phyloP scores from a whole-genome alignment of 2,888 invertebrate species.

The Auanema sp. region DNA sequence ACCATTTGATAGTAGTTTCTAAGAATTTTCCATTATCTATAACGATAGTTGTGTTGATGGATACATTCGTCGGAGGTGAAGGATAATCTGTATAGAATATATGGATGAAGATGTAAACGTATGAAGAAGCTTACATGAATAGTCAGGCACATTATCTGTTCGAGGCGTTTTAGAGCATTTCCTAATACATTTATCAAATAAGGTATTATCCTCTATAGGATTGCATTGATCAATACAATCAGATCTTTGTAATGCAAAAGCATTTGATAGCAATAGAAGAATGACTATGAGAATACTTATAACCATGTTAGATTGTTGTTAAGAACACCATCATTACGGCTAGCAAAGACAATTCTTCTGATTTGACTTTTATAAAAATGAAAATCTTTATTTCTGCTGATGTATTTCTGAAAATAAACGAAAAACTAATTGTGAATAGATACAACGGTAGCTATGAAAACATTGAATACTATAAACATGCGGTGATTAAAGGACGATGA shows the following conservation, averaged over 20 bases:
- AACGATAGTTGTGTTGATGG: slow-evolving; percentile 34
- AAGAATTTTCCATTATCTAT: slow-evolving; percentile 46
- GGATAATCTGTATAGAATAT: slow-evolving; percentile 43
- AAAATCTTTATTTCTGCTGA: no score
- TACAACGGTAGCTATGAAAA: no score
- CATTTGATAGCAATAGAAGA: not conserved
- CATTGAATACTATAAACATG: no score
- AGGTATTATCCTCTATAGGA: slow-evolving; percentile 26
- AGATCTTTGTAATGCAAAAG: slow-evolving; percentile 25
- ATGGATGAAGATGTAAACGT: not conserved
- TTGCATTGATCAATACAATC: slow-evolving; percentile 29
- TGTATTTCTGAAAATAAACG: not conserved
- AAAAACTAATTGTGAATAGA: slow-evolving; percentile 9
- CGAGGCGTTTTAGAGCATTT: slow-evolving; percentile 23
- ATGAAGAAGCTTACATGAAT: not conserved
- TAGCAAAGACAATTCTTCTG: no score
- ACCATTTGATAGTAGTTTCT: slow-evolving; percentile 44
- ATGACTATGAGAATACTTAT: not conserved
- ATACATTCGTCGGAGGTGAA: slow-evolving; percentile 38
- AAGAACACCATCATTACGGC: no score
- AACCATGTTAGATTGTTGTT: no score
- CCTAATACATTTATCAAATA: slow-evolving; percentile 28
- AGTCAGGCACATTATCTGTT: slow-evolving; percentile 22
- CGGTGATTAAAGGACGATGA: no score
- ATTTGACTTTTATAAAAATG: no score